Base-by-base conservation (phyloP, 2,888 invertebrate genomes). In the Epicampocera succincta region DNA sequence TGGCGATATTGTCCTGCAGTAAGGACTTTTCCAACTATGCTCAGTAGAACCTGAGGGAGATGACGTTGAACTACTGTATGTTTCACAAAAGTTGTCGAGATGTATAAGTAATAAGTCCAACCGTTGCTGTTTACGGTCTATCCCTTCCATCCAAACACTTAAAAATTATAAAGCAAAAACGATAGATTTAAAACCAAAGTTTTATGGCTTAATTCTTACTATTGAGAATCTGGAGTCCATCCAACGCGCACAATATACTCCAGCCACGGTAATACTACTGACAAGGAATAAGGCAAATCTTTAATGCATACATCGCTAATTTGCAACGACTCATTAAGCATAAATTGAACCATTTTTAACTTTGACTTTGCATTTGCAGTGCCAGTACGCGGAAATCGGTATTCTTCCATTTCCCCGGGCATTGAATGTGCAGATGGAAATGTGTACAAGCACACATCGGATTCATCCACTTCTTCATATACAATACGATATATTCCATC, bases 201-300 rank as follows among this genome's bases (percentile, higher is more conserved):
- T 15, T 25, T 46, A 0, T 60, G 21, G 11, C 2, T 44, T 29
- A 58, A 12, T 15, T 93, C 95, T 94, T 92, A 98, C 98, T 94
- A 95, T 87, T 95, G 94, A 33, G 97, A 96, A 89, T 97, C 96
- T 0, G 97, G 96, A 0, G 97, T 97, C 99, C 99, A 99, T 0
- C 98, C 99, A 13, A 96, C 97, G 84, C 99, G 92, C 0, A 98
- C 97, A 84, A 99, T 93, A 91, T 99, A 99, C 89, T 99, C 99
- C 92, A 96, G 94, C 96, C 97, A 97, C 0, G 97, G 96, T 89
- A 98, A 98, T 80, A 96, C 93, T 69, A 94, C 94, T 58, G 94
- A 93, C n/a, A 97, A 90, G 0, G 96, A 94, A 87, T 95, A 95
- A 58, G 94, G 93, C 84, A 97, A 91, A 85, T 96, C 96, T 86